Percentiles rank a stretch among this genome's conserved stretches.
phyloP scores from a whole-genome alignment of 1,140 invertebrate genomes.

The Drosophila parabipectinata region DNA sequence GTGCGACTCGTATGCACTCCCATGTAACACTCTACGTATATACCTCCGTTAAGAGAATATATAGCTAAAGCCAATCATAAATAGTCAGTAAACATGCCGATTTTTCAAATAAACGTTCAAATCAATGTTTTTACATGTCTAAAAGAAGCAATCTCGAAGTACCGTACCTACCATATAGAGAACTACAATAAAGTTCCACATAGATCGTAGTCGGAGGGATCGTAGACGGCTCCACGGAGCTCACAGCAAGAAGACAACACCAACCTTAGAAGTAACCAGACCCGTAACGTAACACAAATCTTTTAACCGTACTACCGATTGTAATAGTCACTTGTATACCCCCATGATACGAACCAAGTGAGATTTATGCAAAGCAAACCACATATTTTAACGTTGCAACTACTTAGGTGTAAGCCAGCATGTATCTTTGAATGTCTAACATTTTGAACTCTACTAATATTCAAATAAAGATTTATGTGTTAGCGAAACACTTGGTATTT shows the following conservation, averaged over 20 bases:
- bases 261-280: conserved; percentile 42
- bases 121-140: conserved; percentile 67
- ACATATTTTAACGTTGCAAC: conserved; percentile 69
- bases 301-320: conserved; percentile 40
- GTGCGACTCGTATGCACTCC: conserved; percentile 34
- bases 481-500: conserved; percentile 37
- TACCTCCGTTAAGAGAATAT: conserved; percentile 47
- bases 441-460: conserved; percentile 75
- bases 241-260: conserved; percentile 74
- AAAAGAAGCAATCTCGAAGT: conserved; percentile 63
- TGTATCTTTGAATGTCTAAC: conserved; percentile 76
- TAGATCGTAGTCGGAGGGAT: conserved; percentile 44
- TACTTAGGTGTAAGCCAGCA: conserved; percentile 47
- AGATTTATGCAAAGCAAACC: conserved; percentile 73
- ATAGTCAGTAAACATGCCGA: conserved; percentile 3
- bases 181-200: conserved; percentile 33
- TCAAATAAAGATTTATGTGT: conserved; percentile 76
- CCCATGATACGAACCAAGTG: conserved; percentile 20
- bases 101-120: conserved; percentile 56
- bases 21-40: conserved; percentile 40
- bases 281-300: conserved; percentile 12
- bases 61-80: conserved; percentile 39
- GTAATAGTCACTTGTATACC: conserved; percentile 27
- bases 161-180: conserved; percentile 47
- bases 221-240: conserved; percentile 42